Evolutionary conservation across 2,797 vertebrate species (phyloP).

Genomic region (Brachyrhaphis roseni): DNA sequence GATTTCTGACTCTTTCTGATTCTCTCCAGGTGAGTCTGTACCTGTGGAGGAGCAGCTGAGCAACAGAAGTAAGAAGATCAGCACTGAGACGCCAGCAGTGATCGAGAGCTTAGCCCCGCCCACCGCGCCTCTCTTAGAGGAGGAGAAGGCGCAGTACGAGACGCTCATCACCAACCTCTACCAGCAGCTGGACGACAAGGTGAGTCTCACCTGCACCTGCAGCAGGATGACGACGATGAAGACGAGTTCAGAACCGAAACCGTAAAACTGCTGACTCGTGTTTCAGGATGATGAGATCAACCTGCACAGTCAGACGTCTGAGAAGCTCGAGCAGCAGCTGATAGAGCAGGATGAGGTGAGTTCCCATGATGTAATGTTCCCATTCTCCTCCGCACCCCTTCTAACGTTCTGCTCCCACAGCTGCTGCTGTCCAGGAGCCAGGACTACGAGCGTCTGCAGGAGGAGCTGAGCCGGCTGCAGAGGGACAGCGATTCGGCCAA

Average conservation of each 20-base stretch:
- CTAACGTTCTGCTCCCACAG: conserved; percentile 60
- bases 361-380: neutral
- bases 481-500: conserved; percentile 90
- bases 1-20: neutral
- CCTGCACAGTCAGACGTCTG: conserved; percentile 92
- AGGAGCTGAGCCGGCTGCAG: conserved; percentile 90
- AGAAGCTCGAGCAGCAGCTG: conserved; percentile 93
- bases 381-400: neutral
- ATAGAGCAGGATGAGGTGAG: conserved; percentile 95
- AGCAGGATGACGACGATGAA: neutral
- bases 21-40: conserved; percentile 87
- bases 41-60: conserved; percentile 91
- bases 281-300: conserved; percentile 96
- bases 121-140: conserved; percentile 77
- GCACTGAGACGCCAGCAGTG: conserved; percentile 77
- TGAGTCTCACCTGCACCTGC: conserved; percentile 42
- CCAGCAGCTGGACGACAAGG: conserved; percentile 95
- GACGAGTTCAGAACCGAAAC: neutral
- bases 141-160: conserved; percentile 92
- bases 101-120: conserved; percentile 82
- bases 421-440: conserved; percentile 85
- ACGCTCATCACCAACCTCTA: conserved; percentile 91
- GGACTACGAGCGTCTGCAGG: conserved; percentile 92
- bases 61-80: conserved; percentile 86
- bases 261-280: conserved; percentile 11